phyloP scores from a whole-genome alignment of 2,888 invertebrate genomes.

The Melinopterus prodromus region DNA sequence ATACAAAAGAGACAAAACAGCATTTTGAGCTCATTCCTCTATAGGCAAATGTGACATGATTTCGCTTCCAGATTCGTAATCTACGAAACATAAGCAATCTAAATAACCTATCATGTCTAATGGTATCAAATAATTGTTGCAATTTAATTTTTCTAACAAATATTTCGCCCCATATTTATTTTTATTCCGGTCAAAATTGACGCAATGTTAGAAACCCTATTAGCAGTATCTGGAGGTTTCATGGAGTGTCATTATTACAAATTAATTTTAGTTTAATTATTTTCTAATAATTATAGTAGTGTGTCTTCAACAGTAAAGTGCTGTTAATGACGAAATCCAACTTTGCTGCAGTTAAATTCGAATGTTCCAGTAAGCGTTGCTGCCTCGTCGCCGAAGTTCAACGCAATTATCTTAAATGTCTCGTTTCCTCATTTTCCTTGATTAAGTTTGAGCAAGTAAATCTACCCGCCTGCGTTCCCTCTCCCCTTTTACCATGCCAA shows the following conservation, averaged over 20 bases:
- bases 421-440: constrained; percentile 4
- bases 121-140: too few species aligned
- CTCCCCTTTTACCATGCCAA: not conserved
- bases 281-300: too few species aligned
- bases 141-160: constrained; percentile 11
- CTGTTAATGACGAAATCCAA: not conserved
- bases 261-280: not conserved
- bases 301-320: not conserved
- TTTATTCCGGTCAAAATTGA: too few species aligned
- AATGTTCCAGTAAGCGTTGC: not conserved
- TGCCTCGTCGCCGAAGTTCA: not conserved
- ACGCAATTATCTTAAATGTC: not conserved
- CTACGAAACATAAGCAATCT: too few species aligned
- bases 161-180: not conserved
- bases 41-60: too few species aligned
- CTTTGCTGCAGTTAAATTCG: not conserved
- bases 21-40: too few species aligned
- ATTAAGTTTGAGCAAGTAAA: not conserved
- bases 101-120: too few species aligned
- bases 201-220: too few species aligned
- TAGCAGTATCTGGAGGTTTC: too few species aligned
- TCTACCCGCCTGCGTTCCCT: not conserved
- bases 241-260: too few species aligned
- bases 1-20: too few species aligned
- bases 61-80: too few species aligned